Conservation (phyloP, 2,888 invertebrate genomes). For the Chaetogeoica ovagalla region DNA sequence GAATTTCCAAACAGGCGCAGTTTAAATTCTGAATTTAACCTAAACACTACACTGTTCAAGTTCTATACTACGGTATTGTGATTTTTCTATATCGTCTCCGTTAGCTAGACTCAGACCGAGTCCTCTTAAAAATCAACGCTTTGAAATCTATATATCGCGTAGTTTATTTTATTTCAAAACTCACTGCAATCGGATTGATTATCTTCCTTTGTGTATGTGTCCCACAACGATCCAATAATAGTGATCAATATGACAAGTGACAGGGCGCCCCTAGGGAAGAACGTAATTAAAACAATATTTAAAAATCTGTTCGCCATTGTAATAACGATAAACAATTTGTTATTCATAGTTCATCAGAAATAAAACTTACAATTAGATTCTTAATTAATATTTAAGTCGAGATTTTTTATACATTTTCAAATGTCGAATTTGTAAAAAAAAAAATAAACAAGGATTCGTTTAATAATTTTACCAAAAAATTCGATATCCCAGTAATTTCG, state of each 20-base stretch:
- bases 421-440: too few relatives aligned
- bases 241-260: slow-evolving; percentile 23
- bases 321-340: too few relatives aligned
- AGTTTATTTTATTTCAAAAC: background rate
- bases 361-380: too few relatives aligned
- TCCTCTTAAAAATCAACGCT: too few relatives aligned
- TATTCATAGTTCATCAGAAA: too few relatives aligned
- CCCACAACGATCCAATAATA: slow-evolving; percentile 19
- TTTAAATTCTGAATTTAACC: too few relatives aligned
- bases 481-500: slow-evolving; percentile 34
- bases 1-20: too few relatives aligned
- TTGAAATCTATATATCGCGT: too few relatives aligned
- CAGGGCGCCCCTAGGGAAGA: slow-evolving; percentile 17
- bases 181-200: slow-evolving; percentile 17
- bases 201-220: slow-evolving; percentile 9
- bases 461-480: slow-evolving; percentile 43
- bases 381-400: too few relatives aligned
- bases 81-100: background rate
- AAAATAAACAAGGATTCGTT: background rate
- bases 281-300: background rate
- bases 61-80: background rate
- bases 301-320: too few relatives aligned
- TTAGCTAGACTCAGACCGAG: background rate
- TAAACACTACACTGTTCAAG: background rate
- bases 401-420: too few relatives aligned